phyloP scores from a whole-genome alignment of 2,797 vertebrate species.

The Lophotriccus pileatus region DNA sequence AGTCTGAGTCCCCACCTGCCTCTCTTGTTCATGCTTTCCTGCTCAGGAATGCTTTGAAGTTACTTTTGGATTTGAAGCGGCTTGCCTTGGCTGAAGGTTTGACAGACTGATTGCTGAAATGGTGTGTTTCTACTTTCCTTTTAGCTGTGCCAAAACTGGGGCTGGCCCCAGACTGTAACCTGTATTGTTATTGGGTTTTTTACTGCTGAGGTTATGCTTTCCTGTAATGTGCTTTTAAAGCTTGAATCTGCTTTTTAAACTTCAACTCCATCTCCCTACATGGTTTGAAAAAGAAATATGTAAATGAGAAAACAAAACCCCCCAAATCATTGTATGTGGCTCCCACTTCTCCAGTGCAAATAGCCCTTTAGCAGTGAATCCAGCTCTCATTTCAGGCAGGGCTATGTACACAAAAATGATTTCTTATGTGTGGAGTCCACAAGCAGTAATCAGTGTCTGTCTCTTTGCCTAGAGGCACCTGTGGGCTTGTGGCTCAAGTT shows the following conservation, averaged over 20 bases:
- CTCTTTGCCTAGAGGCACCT: neutral
- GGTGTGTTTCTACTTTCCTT: neutral
- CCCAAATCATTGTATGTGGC: neutral
- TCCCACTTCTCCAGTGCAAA: neutral
- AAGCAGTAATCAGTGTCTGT: neutral
- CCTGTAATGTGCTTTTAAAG: neutral
- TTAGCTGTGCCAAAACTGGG: neutral
- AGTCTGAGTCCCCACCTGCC: neutral
- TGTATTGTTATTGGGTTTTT: neutral
- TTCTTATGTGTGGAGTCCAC: neutral
- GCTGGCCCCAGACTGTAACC: neutral
- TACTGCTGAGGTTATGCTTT: neutral
- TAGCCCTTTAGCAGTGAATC: neutral
- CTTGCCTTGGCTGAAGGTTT: constrained; percentile 35
- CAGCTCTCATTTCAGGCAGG: neutral
- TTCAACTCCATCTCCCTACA: neutral
- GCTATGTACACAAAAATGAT: neutral
- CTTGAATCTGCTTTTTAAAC: neutral
- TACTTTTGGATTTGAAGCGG: constrained; percentile 17
- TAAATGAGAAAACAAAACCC: neutral
- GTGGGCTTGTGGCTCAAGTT: neutral
- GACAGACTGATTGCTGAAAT: constrained; percentile 20
- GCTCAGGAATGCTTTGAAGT: constrained; percentile 52
- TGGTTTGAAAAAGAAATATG: neutral
- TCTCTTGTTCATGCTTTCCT: neutral